Conservation (phyloP, 2,797 vertebrate species). For the Pangasius macronema region DNA sequence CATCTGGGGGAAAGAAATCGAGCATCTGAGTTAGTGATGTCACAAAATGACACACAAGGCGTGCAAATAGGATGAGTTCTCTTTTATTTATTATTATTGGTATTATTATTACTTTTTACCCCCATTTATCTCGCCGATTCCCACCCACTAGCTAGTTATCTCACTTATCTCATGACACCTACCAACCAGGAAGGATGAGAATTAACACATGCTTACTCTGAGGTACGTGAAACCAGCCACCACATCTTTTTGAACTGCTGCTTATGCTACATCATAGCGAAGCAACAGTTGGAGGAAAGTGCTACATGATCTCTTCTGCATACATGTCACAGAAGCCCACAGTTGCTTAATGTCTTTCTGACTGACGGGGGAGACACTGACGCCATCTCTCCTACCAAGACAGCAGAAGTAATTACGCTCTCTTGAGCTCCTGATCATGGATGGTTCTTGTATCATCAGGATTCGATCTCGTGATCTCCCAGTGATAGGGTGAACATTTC, state of each 20-base stretch:
- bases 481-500: not conserved
- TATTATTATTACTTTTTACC: not conserved
- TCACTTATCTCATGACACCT: too few species aligned
- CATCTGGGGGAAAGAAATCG: not conserved
- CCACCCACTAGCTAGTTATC: not conserved
- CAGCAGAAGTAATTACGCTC: not conserved
- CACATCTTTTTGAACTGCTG: not conserved
- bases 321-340: not conserved
- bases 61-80: not conserved
- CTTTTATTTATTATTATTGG: not conserved
- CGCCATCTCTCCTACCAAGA: not conserved
- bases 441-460: not conserved
- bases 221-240: not conserved
- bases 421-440: not conserved
- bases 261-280: not conserved
- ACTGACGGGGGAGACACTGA: not conserved
- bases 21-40: not conserved
- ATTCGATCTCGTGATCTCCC: not conserved
- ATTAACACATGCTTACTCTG: not conserved
- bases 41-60: not conserved
- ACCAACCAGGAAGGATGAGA: not conserved
- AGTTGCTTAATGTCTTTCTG: not conserved
- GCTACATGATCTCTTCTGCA: not conserved
- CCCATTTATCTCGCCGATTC: not conserved
- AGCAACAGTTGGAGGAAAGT: not conserved